Conservation (phyloP, 1,140 invertebrate species). For the Listronotus bonariensis region DNA sequence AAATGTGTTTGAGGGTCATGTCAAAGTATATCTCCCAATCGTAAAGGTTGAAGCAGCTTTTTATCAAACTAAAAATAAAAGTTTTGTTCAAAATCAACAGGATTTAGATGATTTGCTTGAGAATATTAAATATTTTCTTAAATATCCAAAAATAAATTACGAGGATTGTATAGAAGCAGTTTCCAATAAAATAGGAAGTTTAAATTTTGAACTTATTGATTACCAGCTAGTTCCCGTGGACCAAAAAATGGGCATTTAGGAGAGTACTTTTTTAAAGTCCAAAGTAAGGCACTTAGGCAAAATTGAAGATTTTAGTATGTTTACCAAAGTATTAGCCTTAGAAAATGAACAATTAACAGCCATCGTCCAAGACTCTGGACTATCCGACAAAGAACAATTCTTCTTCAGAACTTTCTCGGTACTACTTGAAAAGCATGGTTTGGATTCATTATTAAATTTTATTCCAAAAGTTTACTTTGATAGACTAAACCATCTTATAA, state of each 20-base stretch:
- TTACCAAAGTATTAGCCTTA: background rate
- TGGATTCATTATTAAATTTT: background rate
- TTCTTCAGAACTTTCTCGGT: background rate
- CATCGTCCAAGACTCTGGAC: background rate
- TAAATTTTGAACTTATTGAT: background rate
- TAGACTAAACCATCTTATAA: background rate
- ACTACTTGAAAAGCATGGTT: background rate
- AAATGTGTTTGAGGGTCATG: background rate
- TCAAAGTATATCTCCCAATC: background rate
- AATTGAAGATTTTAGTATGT: background rate
- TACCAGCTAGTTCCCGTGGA: background rate
- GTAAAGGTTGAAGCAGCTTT: background rate
- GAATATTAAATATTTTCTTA: background rate
- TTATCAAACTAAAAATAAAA: background rate
- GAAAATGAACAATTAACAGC: background rate
- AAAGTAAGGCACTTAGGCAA: background rate
- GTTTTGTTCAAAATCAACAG: background rate
- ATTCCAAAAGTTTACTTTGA: background rate
- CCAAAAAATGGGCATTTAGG: background rate
- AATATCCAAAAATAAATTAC: background rate
- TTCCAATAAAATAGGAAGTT: background rate
- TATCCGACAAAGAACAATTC: background rate
- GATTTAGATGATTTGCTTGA: background rate
- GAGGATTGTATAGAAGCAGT: constrained; percentile 6
- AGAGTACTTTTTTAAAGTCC: constrained; percentile 1